Base-by-base conservation (phyloP, 2,113 vertebrate genomes). In the Pyrgilauda ruficollis region DNA sequence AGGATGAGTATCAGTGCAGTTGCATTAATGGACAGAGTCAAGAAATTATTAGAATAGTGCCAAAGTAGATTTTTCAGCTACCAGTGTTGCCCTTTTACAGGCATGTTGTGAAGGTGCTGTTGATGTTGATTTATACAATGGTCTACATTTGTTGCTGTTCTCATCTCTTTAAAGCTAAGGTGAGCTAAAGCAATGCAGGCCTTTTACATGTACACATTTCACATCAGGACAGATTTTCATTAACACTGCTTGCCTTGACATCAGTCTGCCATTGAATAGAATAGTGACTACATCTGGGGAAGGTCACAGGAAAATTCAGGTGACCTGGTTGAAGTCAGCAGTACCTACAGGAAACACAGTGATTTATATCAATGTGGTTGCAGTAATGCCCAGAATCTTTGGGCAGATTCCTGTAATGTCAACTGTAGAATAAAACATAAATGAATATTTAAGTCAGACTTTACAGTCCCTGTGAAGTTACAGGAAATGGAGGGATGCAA, bases 401-500 rank as follows among this genome's bases (percentile, higher is more conserved):
- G 28, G 53, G 88, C 58, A 66, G 15, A 74, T 81, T 89, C 52
- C 13, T 63, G 7, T 84, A 9, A 41, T 31, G 20, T 28, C 33
- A 67, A 7, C 41, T 61, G 20, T 69, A 88, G 46, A 74, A 62
- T 89, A 50, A 89, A 95, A 44, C 15, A 44, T 26, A 87, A 64
- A 44, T 15, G 5, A 76, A 24, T 35, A 66, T 86, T 89, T 66
- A 91, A 74, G 39, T 52, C 52, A 85, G 44, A 9, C 52, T 87
- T 84, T 72, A 23, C 18, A 52, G 12, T 62, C 58, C 13, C 31
- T 53, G 49, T 76, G 55, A 82, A 58, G 10, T 6, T 23, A 14
- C 10, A 69, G 88, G n/a, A 73, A 90, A 69, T 27, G 18, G 58
- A 83, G 31, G 12, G 28, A 41, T 80, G 43, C 84, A 96, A 91